phyloP scores from a whole-genome alignment of 2,113 vertebrate genomes.

The Pangasianodon hypophthalmus region DNA sequence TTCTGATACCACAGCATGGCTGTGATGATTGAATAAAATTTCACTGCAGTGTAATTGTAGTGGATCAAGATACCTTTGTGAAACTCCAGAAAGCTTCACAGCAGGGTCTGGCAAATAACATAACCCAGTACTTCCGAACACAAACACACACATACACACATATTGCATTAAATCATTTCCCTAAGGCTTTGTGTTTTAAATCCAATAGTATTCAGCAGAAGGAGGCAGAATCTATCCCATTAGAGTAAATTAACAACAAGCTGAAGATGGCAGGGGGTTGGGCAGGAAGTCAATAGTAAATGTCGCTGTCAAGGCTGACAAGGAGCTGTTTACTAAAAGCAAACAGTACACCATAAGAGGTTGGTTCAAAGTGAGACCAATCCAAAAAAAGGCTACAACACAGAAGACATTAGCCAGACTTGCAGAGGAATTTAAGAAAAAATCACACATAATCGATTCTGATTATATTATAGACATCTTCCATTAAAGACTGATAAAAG shows the following conservation, averaged over 20 bases:
- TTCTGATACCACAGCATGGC: not conserved
- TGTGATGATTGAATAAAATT: not conserved
- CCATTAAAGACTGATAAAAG: not conserved
- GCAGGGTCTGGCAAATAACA: not conserved
- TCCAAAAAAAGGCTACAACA: not conserved
- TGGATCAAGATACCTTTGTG: not conserved
- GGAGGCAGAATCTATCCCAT: conserved; percentile 50
- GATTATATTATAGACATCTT: not conserved
- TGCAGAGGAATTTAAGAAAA: not conserved
- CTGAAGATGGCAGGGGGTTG: not conserved
- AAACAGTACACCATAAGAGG: not conserved
- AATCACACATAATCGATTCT: not conserved
- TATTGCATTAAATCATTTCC: conserved; percentile 10
- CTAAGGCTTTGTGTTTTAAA: conserved; percentile 23
- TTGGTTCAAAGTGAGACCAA: not conserved
- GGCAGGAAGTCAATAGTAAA: conserved; percentile 25
- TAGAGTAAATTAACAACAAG: conserved; percentile 49
- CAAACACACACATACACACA: conserved; percentile 1
- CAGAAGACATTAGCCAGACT: not conserved
- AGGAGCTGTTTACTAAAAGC: conserved; percentile 37
- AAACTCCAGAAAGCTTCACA: conserved; percentile 16
- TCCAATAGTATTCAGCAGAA: conserved; percentile 44
- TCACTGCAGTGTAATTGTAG: conserved; percentile 13
- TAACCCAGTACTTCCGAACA: not conserved
- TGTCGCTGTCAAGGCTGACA: conserved; percentile 6